phyloP scores from a whole-genome alignment of 1,140 invertebrate genomes.

The Pogonognathellus flavescens region DNA sequence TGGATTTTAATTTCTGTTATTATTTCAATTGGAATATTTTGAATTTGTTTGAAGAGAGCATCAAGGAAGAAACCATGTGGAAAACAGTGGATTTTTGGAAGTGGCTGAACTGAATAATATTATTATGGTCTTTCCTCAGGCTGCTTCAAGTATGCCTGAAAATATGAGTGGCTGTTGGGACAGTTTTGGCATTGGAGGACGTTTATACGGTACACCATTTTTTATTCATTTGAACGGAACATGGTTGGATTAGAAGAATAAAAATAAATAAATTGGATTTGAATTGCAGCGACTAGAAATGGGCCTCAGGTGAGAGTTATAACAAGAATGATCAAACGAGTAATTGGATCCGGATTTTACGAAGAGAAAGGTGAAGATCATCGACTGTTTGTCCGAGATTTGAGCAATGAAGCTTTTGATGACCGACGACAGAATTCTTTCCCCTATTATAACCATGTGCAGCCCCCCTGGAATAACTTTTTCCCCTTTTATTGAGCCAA shows the following conservation, averaged over 20 bases:
- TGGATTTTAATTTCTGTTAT: too few species aligned
- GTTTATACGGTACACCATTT: constrained; percentile 1
- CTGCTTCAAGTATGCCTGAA: not conserved
- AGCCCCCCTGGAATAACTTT: too few species aligned
- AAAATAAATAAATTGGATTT: not conserved
- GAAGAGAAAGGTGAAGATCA: too few species aligned
- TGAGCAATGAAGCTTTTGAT: too few species aligned
- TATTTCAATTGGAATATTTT: too few species aligned
- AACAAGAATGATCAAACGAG: constrained; percentile 11
- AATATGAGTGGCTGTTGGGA: constrained; percentile 63
- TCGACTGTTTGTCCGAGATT: too few species aligned
- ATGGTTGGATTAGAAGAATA: too few species aligned
- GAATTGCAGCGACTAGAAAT: not conserved
- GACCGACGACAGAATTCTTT: too few species aligned
- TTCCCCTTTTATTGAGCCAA: too few species aligned
- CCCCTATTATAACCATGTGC: too few species aligned
- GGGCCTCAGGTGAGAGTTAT: constrained; percentile 17
- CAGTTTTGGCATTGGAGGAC: constrained; percentile 3
- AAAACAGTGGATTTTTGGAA: constrained; percentile 61
- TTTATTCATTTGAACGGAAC: not conserved
- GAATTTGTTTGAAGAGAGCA: constrained; percentile 56
- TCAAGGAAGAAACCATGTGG: constrained; percentile 61
- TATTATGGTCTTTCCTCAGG: constrained; percentile 64
- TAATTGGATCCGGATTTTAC: not conserved
- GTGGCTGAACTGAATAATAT: constrained; percentile 60